Percentiles rank a stretch among this genome's conserved stretches.
phyloP scores from a whole-genome alignment of 2,113 vertebrate genomes.

The Zosterops lateralis region DNA sequence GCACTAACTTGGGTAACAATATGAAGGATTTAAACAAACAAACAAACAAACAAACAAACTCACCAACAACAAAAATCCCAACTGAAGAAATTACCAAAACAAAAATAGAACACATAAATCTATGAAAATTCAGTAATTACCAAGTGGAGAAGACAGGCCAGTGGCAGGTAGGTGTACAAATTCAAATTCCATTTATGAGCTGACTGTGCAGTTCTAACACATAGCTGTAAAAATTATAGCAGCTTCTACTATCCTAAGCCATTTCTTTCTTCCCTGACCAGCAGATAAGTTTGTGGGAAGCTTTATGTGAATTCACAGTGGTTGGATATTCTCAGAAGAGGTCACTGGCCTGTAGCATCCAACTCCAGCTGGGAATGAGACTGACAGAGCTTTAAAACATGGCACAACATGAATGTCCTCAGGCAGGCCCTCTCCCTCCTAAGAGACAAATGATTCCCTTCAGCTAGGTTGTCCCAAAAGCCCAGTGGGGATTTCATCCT shows the following conservation, averaged over 20 bases:
- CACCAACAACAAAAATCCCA: not conserved
- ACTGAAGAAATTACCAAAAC: not conserved
- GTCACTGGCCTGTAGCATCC: not conserved
- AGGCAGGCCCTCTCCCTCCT: not conserved
- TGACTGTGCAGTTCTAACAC: not conserved
- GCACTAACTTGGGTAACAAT: not conserved
- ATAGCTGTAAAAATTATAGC: not conserved
- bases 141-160: not conserved
- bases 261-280: not conserved
- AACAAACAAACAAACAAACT: too few relatives aligned
- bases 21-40: not conserved
- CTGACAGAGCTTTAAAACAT: not conserved
- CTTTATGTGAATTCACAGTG: not conserved
- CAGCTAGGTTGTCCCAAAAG: conserved; percentile 3
- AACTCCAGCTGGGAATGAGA: not conserved
- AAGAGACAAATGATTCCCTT: not conserved
- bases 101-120: not conserved
- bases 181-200: not conserved
- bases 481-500: not conserved
- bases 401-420: not conserved
- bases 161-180: not conserved
- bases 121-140: not conserved
- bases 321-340: not conserved
- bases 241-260: not conserved
- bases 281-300: not conserved